These are phyloP conservation scores for Orthonevra nobilis DNA, from an alignment of 2,888 invertebrate genomes.

Conservation along the genomic window DNA sequence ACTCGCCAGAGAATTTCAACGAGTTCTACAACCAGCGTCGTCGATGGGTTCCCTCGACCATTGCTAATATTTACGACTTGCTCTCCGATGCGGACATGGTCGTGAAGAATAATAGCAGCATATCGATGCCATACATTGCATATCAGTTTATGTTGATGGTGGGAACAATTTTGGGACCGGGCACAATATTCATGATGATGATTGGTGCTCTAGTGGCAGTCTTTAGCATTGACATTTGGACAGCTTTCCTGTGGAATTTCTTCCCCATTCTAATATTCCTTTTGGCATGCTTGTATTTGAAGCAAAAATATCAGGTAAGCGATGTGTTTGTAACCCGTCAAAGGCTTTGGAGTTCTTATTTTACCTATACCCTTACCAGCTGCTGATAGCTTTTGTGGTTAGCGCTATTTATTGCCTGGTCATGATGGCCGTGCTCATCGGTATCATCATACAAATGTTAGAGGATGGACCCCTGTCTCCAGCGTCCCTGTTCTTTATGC, in stretches of 20 bases:
- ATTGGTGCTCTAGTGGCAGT: constrained; percentile 89
- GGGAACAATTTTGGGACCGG: constrained; percentile 87
- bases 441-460: constrained; percentile 88
- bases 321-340: no score
- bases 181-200: constrained; percentile 89
- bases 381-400: constrained; percentile 87
- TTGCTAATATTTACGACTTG: constrained; percentile 96
- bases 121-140: constrained; percentile 89
- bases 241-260: constrained; percentile 85
- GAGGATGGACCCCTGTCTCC: constrained; percentile 91
- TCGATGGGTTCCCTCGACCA: constrained; percentile 97
- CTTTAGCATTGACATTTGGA: constrained; percentile 86
- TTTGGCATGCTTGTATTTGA: constrained; percentile 84
- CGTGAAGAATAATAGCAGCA: constrained; percentile 91
- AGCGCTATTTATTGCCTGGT: constrained; percentile 90
- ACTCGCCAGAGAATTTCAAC: constrained; percentile 94
- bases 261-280: constrained; percentile 86
- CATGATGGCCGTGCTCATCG: constrained; percentile 93
- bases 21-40: constrained; percentile 97
- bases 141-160: constrained; percentile 88
- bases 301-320: constrained; percentile 83
- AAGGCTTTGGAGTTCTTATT: no score
- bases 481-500: constrained; percentile 90
- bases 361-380: no score
- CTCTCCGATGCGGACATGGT: constrained; percentile 89